phyloP scores from a whole-genome alignment of 2,888 invertebrate genomes.

The Caenorhabditis imperialis region DNA sequence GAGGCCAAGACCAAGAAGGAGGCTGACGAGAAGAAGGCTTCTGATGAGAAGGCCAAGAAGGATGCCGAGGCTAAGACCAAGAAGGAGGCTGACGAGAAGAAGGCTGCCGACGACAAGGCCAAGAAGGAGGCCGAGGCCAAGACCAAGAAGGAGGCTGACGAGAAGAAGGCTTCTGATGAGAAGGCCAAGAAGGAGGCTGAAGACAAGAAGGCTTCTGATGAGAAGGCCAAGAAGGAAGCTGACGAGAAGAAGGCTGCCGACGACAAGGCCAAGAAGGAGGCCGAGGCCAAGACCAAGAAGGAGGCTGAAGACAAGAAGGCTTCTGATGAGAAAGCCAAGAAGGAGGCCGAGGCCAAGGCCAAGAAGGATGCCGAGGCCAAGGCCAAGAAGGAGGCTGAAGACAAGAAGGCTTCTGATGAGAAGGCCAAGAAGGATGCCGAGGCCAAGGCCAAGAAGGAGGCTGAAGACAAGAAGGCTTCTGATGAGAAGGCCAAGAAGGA shows the following conservation, averaged over 20 bases:
- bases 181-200: slow-evolving; percentile 38
- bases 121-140: slow-evolving; percentile 26
- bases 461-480: slow-evolving; percentile 29
- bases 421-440: slow-evolving; percentile 43
- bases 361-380: too few relatives aligned
- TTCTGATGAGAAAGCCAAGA: too few relatives aligned
- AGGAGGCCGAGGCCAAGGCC: too few relatives aligned
- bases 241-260: slow-evolving; percentile 26
- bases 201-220: slow-evolving; percentile 38
- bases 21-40: too few relatives aligned
- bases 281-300: too few relatives aligned
- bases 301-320: too few relatives aligned
- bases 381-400: too few relatives aligned
- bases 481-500: slow-evolving; percentile 54
- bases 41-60: too few relatives aligned
- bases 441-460: slow-evolving; percentile 39
- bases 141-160: slow-evolving; percentile 30
- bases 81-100: too few relatives aligned
- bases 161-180: slow-evolving; percentile 7
- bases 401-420: slow-evolving; percentile 9
- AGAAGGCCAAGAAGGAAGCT: slow-evolving; percentile 35
- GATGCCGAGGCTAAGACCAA: too few relatives aligned
- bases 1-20: too few relatives aligned
- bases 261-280: too few relatives aligned
- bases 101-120: slow-evolving; percentile 6